These are phyloP conservation scores for Reticulitermes lucifugus DNA, from an alignment of 2,888 invertebrate species.

Conservation along the genomic window DNA sequence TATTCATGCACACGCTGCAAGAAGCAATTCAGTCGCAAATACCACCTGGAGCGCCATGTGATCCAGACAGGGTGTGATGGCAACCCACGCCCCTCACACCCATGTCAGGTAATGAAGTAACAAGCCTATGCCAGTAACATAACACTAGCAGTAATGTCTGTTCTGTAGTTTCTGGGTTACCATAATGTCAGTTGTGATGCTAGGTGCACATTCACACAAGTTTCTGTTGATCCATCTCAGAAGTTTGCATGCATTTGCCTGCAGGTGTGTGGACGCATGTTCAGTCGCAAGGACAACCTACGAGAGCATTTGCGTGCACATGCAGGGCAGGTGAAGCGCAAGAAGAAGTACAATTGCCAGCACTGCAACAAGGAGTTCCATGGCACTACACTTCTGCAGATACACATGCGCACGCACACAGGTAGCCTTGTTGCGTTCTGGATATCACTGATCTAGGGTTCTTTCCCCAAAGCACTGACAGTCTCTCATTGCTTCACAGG, in stretches of 20 bases:
- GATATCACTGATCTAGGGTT: background rate
- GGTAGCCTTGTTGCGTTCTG: slow-evolving; percentile 57
- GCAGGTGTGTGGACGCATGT: slow-evolving; percentile 73
- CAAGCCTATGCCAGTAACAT: too few species aligned
- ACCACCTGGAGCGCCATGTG: slow-evolving; percentile 79
- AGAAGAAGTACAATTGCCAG: slow-evolving; percentile 71
- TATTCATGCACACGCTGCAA: slow-evolving; percentile 77
- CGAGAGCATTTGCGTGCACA: slow-evolving; percentile 78
- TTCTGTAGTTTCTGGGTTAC: background rate
- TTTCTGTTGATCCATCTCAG: too few species aligned
- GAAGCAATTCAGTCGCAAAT: slow-evolving; percentile 79
- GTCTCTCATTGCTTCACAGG: slow-evolving; percentile 51
- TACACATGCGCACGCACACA: slow-evolving; percentile 77
- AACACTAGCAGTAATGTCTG: background rate
- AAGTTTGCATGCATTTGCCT: slow-evolving; percentile 46
- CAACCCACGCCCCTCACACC: slow-evolving; percentile 65
- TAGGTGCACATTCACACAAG: too few species aligned
- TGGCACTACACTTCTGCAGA: slow-evolving; percentile 69
- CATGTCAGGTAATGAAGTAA: slow-evolving; percentile 67
- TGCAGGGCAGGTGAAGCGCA: slow-evolving; percentile 66
- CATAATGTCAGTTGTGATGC: too few species aligned
- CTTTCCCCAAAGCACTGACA: too few species aligned
- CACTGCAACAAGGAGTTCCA: slow-evolving; percentile 76
- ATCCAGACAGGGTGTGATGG: slow-evolving; percentile 78
- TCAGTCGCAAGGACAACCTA: slow-evolving; percentile 79